Conservation (phyloP, 2,113 vertebrate genomes). For the Amia ocellicauda region DNA sequence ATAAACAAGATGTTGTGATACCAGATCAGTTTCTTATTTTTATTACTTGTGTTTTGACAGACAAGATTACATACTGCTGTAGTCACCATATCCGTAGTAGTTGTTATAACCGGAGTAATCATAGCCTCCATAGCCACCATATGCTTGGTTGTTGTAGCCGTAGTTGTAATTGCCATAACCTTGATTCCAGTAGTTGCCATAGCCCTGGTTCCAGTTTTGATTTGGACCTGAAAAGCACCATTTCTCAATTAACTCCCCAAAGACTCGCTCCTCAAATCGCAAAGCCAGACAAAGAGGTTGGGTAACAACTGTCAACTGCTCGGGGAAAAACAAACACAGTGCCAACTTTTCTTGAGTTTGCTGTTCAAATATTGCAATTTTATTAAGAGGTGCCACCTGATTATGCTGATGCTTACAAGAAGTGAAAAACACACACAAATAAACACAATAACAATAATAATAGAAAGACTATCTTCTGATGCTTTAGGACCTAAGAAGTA, state of each 20-base stretch:
- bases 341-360: no score
- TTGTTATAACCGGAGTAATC: conserved; percentile 98
- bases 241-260: background rate
- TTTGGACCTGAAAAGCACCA: conserved; percentile 74
- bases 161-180: conserved; percentile 91
- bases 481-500: no score
- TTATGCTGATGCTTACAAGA: no score
- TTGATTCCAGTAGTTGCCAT: conserved; percentile 97
- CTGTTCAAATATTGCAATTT: no score
- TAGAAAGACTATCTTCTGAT: background rate
- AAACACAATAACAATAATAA: background rate
- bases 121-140: conserved; percentile 93
- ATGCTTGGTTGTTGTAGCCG: conserved; percentile 95
- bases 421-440: background rate
- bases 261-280: background rate
- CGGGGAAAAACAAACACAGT: no score
- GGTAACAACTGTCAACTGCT: no score
- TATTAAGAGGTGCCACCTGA: no score
- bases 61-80: conserved; percentile 84
- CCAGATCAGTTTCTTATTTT: conserved; percentile 41
- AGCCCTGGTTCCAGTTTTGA: conserved; percentile 97
- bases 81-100: conserved; percentile 97
- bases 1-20: conserved; percentile 40
- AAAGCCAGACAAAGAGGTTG: background rate
- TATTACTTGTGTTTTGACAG: conserved; percentile 40